Evolutionary conservation across 1,140 invertebrate species (phyloP).

Genomic region (Papilio helenus): DNA sequence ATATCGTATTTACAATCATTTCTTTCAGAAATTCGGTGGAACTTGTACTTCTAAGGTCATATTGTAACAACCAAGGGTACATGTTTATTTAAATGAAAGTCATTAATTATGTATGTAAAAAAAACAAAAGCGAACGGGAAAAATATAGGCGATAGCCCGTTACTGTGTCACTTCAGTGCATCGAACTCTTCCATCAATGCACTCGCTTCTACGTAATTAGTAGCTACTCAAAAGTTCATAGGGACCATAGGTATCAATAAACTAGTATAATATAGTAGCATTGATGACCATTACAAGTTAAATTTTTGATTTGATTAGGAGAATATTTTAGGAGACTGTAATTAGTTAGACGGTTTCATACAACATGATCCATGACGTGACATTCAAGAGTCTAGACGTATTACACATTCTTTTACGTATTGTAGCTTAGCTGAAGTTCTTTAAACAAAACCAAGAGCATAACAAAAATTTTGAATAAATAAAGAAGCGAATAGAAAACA

Average conservation of each 20-base stretch:
- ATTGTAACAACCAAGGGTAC: not conserved
- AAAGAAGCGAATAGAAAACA: not conserved
- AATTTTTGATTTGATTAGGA: too few relatives aligned
- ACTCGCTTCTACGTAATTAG: slow-evolving; percentile 25
- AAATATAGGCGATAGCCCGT: slow-evolving; percentile 22
- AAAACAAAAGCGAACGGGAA: slow-evolving; percentile 27
- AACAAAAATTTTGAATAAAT: not conserved
- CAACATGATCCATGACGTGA: too few relatives aligned
- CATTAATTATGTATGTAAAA: slow-evolving; percentile 30
- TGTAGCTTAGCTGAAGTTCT: too few relatives aligned
- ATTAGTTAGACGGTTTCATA: too few relatives aligned
- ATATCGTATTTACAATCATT: too few relatives aligned
- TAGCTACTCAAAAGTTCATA: not conserved
- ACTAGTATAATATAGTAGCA: too few relatives aligned
- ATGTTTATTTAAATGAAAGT: slow-evolving; percentile 29
- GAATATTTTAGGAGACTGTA: too few relatives aligned
- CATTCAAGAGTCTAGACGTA: too few relatives aligned
- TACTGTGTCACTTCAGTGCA: slow-evolving; percentile 28
- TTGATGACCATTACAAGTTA: too few relatives aligned
- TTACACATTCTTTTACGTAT: too few relatives aligned
- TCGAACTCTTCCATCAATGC: slow-evolving; percentile 15
- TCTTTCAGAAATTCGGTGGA: not conserved
- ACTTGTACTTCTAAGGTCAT: not conserved
- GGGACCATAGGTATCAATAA: not conserved
- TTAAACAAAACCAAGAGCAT: too few relatives aligned